A percentile compares a stretch with the other conserved stretches of the same genome.
phyloP scores from a whole-genome alignment of 2,113 vertebrate genomes.

The Malurus elegans region DNA sequence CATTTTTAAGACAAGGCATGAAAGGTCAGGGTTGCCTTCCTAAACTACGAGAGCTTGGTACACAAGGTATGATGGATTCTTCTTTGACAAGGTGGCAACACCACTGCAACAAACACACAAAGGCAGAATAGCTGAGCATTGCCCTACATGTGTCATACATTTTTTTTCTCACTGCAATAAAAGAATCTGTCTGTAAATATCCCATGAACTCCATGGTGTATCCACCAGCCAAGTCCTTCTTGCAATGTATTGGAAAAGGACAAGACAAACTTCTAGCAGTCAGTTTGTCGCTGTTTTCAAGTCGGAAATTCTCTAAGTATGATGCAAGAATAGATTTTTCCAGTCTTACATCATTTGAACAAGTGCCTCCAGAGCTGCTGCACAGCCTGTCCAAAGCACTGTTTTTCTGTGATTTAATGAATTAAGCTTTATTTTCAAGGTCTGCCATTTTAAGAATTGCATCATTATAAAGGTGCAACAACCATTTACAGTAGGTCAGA shows the following conservation, averaged over 20 bases:
- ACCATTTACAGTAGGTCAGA: background rate
- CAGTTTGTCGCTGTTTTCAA: background rate
- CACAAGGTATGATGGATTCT: background rate
- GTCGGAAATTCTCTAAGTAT: background rate
- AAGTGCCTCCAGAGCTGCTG: background rate
- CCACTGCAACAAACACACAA: background rate
- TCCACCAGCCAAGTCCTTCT: background rate
- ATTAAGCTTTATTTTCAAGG: background rate
- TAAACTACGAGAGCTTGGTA: background rate
- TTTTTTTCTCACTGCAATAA: background rate
- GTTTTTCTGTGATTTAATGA: background rate
- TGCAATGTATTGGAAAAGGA: background rate
- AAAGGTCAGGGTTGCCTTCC: background rate
- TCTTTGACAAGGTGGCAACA: background rate
- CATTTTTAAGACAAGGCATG: background rate
- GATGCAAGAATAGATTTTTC: background rate
- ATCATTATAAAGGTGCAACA: background rate
- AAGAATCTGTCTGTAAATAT: background rate
- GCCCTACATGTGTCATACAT: background rate
- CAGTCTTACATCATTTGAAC: background rate
- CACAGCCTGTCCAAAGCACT: background rate
- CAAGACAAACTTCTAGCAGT: background rate
- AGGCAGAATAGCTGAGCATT: rapidly evolving
- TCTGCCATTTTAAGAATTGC: background rate
- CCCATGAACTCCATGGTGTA: background rate